phyloP scores from a whole-genome alignment of 2,888 invertebrate genomes.

The Melanostoma mellinum region DNA sequence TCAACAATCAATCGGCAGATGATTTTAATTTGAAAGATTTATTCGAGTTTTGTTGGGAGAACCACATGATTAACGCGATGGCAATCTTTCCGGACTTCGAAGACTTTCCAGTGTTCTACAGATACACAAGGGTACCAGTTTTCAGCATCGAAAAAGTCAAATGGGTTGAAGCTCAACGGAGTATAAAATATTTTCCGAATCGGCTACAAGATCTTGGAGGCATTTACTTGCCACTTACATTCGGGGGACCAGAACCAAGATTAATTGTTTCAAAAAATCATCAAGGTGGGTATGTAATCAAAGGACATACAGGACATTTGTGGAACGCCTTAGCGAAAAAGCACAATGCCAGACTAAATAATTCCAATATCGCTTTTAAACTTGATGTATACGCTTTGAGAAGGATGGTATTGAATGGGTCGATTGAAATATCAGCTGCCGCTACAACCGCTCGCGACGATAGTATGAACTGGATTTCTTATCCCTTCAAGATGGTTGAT shows the following conservation, averaged over 20 bases:
- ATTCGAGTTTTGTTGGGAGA: slow-evolving; percentile 4
- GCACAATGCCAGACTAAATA: slow-evolving; percentile 74
- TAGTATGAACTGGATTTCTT: no score
- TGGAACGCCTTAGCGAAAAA: slow-evolving; percentile 75
- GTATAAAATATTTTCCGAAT: neutral
- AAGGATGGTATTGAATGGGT: no score
- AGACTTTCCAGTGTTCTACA: neutral
- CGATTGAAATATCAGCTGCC: no score
- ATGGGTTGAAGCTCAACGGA: neutral
- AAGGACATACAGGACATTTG: slow-evolving; percentile 77
- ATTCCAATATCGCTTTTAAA: slow-evolving; percentile 34
- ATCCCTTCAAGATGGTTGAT: no score
- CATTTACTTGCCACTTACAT: neutral
- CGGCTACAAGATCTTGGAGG: neutral
- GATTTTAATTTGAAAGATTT: neutral
- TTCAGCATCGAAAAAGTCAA: neutral
- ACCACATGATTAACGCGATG: neutral
- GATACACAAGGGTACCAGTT: neutral
- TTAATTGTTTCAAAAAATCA: neutral
- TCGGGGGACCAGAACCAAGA: neutral
- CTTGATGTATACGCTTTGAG: slow-evolving; percentile 68
- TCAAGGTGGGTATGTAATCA: slow-evolving; percentile 42
- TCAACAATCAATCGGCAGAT: neutral
- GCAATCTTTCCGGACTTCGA: neutral
- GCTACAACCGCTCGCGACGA: no score